These are phyloP conservation scores for Diarsia mendica DNA, from an alignment of 2,888 invertebrate genomes.

Conservation along the genomic window DNA sequence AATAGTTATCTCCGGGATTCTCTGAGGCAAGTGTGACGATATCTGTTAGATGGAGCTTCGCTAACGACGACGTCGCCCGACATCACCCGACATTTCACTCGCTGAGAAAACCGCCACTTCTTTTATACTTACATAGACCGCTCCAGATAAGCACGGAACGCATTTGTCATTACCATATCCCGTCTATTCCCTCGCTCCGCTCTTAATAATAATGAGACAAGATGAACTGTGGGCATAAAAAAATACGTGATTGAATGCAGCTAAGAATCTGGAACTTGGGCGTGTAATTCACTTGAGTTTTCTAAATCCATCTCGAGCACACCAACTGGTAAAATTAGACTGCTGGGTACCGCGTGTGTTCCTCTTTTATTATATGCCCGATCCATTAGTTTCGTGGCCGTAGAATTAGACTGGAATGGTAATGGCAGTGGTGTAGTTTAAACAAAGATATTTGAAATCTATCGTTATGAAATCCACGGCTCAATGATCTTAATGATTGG, in stretches of 20 bases:
- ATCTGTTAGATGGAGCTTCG: slow-evolving; percentile 78
- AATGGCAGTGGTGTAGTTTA: slow-evolving; percentile 74
- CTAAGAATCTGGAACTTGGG: slow-evolving; percentile 62
- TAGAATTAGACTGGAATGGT: slow-evolving; percentile 74
- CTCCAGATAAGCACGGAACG: slow-evolving; percentile 76
- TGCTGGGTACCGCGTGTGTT: slow-evolving; percentile 71
- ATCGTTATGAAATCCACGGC: slow-evolving; percentile 48
- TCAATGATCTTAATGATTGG: slow-evolving; percentile 31
- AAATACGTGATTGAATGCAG: slow-evolving; percentile 65
- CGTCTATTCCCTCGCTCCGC: slow-evolving; percentile 64
- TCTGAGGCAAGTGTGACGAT: slow-evolving; percentile 71
- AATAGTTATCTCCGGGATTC: slow-evolving; percentile 76
- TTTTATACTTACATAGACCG: slow-evolving; percentile 77
- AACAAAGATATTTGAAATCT: slow-evolving; percentile 65
- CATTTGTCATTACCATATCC: slow-evolving; percentile 85
- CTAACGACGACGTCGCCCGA: slow-evolving; percentile 78
- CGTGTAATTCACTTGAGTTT: slow-evolving; percentile 69
- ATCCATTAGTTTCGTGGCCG: slow-evolving; percentile 77
- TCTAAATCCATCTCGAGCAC: slow-evolving; percentile 72
- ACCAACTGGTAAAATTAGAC: slow-evolving; percentile 75
- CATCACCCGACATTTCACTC: slow-evolving; percentile 76
- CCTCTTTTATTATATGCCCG: slow-evolving; percentile 69
- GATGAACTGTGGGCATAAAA: slow-evolving; percentile 48
- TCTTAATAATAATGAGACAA: slow-evolving; percentile 59
- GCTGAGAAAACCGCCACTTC: slow-evolving; percentile 78